Conservation (phyloP, 2,113 vertebrate species). For the Cyanoderma ruficeps region DNA sequence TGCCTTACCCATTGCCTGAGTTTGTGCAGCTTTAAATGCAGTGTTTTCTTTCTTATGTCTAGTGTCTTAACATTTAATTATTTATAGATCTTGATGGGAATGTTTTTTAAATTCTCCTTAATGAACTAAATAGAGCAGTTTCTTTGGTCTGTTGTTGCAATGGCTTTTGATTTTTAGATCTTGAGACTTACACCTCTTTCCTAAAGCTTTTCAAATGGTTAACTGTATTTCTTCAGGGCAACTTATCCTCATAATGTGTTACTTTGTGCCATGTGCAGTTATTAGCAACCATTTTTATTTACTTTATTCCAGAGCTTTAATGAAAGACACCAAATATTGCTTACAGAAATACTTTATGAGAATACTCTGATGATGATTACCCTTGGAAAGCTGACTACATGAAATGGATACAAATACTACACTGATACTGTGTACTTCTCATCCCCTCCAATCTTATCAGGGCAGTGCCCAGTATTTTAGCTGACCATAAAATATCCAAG, state of each 20-base stretch:
- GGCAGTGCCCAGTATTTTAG: background rate
- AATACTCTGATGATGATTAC: background rate
- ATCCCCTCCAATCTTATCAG: background rate
- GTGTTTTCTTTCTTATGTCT: background rate
- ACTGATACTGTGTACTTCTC: background rate
- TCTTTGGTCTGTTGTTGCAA: background rate
- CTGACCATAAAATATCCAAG: background rate
- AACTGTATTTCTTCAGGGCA: background rate
- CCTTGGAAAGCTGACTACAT: background rate
- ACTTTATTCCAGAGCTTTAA: background rate
- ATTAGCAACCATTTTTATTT: background rate
- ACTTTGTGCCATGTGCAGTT: background rate
- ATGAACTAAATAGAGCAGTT: background rate
- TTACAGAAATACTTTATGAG: background rate
- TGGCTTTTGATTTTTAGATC: background rate
- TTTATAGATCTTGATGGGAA: background rate
- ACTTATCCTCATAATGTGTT: background rate
- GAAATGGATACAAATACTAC: background rate
- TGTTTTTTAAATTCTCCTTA: background rate
- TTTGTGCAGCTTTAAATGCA: background rate
- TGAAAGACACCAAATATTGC: background rate
- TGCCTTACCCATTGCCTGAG: background rate
- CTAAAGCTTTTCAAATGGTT: background rate
- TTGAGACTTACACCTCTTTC: background rate
- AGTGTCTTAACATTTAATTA: background rate